Evolutionary conservation across 2,113 vertebrate species (phyloP).

Genomic region (Cephalopholis sonnerati): DNA sequence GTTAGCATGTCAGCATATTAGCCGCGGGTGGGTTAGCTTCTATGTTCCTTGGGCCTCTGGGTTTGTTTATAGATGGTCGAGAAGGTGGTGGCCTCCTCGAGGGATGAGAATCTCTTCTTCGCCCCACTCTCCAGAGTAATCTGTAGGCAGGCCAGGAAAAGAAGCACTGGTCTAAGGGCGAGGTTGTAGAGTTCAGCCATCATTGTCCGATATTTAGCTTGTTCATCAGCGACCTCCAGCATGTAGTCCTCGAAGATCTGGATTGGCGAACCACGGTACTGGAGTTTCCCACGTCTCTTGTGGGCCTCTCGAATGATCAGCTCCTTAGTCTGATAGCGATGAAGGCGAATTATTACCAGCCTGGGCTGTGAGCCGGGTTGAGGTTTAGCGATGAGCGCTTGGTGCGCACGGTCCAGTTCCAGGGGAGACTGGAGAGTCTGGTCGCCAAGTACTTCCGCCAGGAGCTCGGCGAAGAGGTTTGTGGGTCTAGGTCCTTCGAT

Average conservation of each 20-base stretch:
- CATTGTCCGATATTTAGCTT: background rate
- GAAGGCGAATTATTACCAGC: too few species aligned
- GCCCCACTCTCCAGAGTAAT: background rate
- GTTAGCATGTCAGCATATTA: background rate
- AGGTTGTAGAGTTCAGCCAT: background rate
- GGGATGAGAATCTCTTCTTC: too few species aligned
- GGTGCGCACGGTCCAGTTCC: too few species aligned
- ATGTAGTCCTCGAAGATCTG: slow-evolving; percentile 9
- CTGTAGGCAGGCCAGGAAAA: background rate
- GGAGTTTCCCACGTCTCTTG: too few species aligned
- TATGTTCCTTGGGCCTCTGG: background rate
- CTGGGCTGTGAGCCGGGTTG: too few species aligned
- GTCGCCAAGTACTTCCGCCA: background rate
- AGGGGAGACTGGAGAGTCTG: background rate
- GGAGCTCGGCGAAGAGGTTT: background rate
- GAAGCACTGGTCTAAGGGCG: background rate
- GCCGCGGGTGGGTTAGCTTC: too few species aligned
- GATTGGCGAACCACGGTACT: background rate
- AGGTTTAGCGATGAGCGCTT: too few species aligned
- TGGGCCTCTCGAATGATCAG: too few species aligned
- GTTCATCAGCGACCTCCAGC: background rate
- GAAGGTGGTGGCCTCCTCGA: background rate
- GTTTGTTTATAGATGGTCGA: too few species aligned
- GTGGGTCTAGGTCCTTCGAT: background rate
- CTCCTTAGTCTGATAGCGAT: background rate